Evolutionary conservation across 37 sponge, comb jelly and placozoan genomes (phyloP), one percentile per base, ranked within the genome.

Genomic region (Petrosia ficiformis): DNA sequence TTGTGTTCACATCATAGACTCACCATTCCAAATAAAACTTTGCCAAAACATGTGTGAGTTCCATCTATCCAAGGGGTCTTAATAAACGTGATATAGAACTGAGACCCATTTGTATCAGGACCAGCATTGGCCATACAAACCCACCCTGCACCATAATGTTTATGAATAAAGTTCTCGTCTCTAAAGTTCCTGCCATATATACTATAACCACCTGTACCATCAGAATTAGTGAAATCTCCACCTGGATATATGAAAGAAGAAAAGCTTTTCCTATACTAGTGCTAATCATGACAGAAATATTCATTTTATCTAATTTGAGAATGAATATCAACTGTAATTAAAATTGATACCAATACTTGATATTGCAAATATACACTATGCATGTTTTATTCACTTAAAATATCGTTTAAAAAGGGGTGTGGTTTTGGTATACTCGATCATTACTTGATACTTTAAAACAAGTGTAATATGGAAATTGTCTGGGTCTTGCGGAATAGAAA

Each of bases 81-180:
- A 21, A 86, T 75, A 0, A 82, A 82, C 21, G 92, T 91, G 76
- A 91, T 86, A 74, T 86, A 91, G 73, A 91, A 91, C 80, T 91
- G 92, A 1, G 87, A 86, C n/a, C 92, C 92, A 63, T 91, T 91
- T 21, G 92, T 91, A 82, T 91, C 84, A 0, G 87, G 87, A 0
- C 92, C 92, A 57, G 87, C 87, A 39, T 91, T 91, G 67, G 92
- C 92, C 92, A 91, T 91, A 39, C 87, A 91, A 61, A 91, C 87
- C 92, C 86, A 86, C 0, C 86, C 94, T 32, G 94, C 77, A 34
- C 86, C 89, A 75, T 89, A 78, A 80, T 88, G 88, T 29, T 82
- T 77, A 38, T 85, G 75, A 54, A 85, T 79, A 72, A 89, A 89
- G 76, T 93, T 81, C 78, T 93, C 94, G 67, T 93, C 94, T 57